Evolutionary conservation across 1,140 invertebrate genomes (phyloP).

Genomic region (Bombus fervidus): DNA sequence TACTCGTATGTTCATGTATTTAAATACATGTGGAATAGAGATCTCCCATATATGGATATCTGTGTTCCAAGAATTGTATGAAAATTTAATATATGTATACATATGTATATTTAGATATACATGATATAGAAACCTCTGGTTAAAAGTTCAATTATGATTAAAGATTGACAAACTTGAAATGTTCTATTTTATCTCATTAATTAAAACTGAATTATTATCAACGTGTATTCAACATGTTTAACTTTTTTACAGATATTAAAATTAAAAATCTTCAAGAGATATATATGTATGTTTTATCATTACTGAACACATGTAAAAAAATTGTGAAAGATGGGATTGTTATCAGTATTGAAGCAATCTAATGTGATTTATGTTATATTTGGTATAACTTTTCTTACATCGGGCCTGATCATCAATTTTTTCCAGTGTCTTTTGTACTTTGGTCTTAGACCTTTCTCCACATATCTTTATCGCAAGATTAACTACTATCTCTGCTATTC

Average conservation of each 20-base stretch:
- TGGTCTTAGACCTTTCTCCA: conserved; percentile 88
- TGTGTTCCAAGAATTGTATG: too few relatives aligned
- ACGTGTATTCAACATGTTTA: not conserved
- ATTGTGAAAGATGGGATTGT: conserved; percentile 75
- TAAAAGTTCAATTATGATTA: not conserved
- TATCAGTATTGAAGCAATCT: conserved; percentile 84
- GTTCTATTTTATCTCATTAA: not conserved
- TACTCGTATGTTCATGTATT: too few relatives aligned
- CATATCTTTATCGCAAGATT: conserved; percentile 91
- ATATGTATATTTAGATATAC: not conserved
- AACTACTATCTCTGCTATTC: conserved; percentile 96
- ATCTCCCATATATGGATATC: too few relatives aligned
- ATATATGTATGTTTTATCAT: conserved; percentile 49
- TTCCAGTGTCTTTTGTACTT: conserved; percentile 90
- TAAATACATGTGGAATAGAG: too few relatives aligned
- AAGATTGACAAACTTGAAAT: not conserved
- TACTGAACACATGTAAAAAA: conserved; percentile 50
- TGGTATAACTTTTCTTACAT: conserved; percentile 94
- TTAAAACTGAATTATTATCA: not conserved
- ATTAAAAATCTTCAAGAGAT: not conserved
- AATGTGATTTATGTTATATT: conserved; percentile 90
- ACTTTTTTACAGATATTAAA: conserved; percentile 56
- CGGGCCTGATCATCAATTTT: conserved; percentile 93
- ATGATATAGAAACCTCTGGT: not conserved
- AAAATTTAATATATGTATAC: not conserved